Base-by-base conservation (phyloP, 2,113 vertebrate species). In the Corythornis madagascariensis region DNA sequence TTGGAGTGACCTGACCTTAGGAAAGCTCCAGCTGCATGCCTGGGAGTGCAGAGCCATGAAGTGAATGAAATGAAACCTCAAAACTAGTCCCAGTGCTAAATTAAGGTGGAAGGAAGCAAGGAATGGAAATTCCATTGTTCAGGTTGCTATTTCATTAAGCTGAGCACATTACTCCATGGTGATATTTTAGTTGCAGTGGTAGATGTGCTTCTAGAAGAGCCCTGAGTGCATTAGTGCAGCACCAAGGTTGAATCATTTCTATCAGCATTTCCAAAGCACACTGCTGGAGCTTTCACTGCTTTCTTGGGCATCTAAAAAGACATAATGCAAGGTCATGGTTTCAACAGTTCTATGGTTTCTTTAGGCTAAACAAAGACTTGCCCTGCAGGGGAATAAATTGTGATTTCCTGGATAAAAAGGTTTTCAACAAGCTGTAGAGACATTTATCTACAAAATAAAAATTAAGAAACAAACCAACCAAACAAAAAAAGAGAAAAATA, bases 71-170 rank as follows among this genome's bases (percentile, higher is more conserved):
- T 38, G 89, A 92, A 92, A 90, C 16, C 45, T 11, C 38, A 14
- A 48, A 73, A 31, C 31, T 9, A 24, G 45, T 28, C 64, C 55
- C 71, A 35, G 22, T 7, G 67, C 78, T 89, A 95, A 92, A 90
- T 89, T 74, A 66, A 90, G 83, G 79, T 67, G 78, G 78, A 87
- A 93, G 81, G 83, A 94, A 93, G 87, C 59, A 85, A 95, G 95
- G 75, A 38, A 92, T 92, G 94, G 92, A 96, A 94, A 95, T 66
- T 94, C 81, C 95, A 20, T 82, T 96, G 74, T 94, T 85, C 11
- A 28, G 45, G 65, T 3, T 75, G 53, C 33, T 57, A 42, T 77
- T 84, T 83, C 64, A 56, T 71, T 65, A 82, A 57, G 35, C 66
- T 19, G 50, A 42, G 17, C 38, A 29, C 63, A 35, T 82, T 65